phyloP scores from a whole-genome alignment of 2,113 vertebrate species.

The Lipophrys pholis region DNA sequence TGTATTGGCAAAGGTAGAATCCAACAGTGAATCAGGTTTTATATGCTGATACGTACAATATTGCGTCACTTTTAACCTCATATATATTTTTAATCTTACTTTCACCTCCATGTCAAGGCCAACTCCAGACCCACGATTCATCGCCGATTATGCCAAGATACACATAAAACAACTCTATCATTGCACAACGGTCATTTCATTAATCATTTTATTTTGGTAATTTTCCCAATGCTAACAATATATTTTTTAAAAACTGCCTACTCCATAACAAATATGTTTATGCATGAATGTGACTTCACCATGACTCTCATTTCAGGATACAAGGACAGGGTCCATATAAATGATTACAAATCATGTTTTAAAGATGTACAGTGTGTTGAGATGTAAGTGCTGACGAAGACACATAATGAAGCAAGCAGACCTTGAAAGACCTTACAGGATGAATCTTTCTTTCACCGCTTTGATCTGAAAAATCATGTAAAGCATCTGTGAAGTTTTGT shows the following conservation, averaged over 20 bases:
- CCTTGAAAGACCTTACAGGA: slow-evolving; percentile 1
- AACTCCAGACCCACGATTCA: background rate
- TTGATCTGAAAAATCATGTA: background rate
- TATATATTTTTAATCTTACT: background rate
- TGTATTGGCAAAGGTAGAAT: no score
- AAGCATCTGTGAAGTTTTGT: background rate
- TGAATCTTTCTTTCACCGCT: background rate
- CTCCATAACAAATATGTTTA: background rate
- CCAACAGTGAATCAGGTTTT: no score
- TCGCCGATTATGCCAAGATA: slow-evolving; percentile 7
- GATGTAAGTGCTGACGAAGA: background rate
- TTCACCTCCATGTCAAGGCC: slow-evolving; percentile 2
- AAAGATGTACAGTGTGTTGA: background rate
- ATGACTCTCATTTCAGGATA: slow-evolving; percentile 4
- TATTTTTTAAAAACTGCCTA: slow-evolving; percentile 33
- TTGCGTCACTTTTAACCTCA: background rate
- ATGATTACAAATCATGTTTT: background rate
- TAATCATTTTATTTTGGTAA: slow-evolving; percentile 19
- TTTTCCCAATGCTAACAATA: background rate
- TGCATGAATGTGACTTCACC: slow-evolving; percentile 12
- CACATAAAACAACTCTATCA: background rate
- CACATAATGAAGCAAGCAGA: background rate
- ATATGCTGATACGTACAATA: no score
- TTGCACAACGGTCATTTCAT: background rate
- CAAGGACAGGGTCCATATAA: slow-evolving; percentile 13